Percentiles rank a stretch among this genome's conserved stretches.
phyloP scores from a whole-genome alignment of 2,888 invertebrate species.

The Drosophila falleni region DNA sequence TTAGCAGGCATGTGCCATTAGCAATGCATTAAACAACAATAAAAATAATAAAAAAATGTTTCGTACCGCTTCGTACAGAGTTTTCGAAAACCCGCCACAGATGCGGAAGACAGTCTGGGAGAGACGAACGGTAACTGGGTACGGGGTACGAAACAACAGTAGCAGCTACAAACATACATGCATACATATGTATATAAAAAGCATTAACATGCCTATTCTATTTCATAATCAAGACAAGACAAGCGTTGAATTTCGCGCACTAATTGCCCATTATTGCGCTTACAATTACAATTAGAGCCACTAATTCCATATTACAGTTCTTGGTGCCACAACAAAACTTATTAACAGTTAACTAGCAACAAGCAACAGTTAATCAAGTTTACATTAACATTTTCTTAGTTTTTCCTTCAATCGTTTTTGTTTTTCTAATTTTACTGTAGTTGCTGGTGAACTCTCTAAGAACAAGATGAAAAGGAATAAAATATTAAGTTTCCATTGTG shows the following conservation, averaged over 20 bases:
- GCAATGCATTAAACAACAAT: conserved; percentile 57
- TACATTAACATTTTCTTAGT: too few species aligned
- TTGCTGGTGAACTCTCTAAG: too few species aligned
- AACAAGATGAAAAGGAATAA: too few species aligned
- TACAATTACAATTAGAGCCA: conserved; percentile 29
- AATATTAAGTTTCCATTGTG: too few species aligned
- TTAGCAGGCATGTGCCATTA: conserved; percentile 45
- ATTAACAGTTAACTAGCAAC: conserved; percentile 35
- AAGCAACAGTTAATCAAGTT: conserved; percentile 3
- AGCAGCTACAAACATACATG: too few species aligned
- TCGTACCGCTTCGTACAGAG: conserved; percentile 29
- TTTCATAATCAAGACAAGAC: conserved; percentile 61
- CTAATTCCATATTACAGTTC: conserved; percentile 59
- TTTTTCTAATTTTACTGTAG: too few species aligned
- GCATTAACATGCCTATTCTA: conserved; percentile 77
- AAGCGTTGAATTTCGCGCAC: conserved; percentile 57
- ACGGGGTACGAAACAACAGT: conserved; percentile 18
- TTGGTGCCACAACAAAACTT: conserved; percentile 28
- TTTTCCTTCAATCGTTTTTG: too few species aligned
- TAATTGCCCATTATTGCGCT: conserved; percentile 71
- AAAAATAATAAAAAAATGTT: conserved; percentile 34
- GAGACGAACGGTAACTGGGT: conserved; percentile 1
- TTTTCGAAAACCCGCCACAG: conserved; percentile 60
- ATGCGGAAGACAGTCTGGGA: conserved; percentile 68
- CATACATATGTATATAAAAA: conserved; percentile 1